phyloP scores from a whole-genome alignment of 2,113 vertebrate species.

The Stomatorhinus ivindoensis region DNA sequence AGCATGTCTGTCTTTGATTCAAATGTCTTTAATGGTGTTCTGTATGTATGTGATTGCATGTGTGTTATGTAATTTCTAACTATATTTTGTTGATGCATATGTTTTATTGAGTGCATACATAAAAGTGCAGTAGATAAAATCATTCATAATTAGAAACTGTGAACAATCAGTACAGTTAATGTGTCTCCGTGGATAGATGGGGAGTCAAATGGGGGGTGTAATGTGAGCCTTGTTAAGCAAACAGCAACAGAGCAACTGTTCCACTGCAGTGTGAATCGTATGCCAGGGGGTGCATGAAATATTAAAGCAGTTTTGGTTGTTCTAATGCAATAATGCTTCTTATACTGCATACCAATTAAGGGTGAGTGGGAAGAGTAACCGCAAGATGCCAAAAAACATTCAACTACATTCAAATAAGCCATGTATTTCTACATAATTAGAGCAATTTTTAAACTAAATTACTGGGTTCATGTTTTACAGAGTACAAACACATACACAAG shows the following conservation, averaged over 20 bases:
- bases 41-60: not conserved
- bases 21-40: not conserved
- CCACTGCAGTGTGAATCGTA: not conserved
- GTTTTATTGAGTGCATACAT: not conserved
- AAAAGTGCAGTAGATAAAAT: not conserved
- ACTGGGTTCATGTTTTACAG: not conserved
- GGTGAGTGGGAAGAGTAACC: not conserved
- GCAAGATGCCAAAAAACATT: not conserved
- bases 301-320: slow-evolving; percentile 13
- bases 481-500: not conserved
- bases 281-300: slow-evolving; percentile 17
- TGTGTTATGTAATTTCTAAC: not conserved
- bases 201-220: not conserved
- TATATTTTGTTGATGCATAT: not conserved
- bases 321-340: slow-evolving; percentile 13
- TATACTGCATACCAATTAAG: slow-evolving; percentile 11
- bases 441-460: not conserved
- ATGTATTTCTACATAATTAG: not conserved
- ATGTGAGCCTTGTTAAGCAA: not conserved
- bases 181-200: not conserved
- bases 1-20: not conserved
- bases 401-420: not conserved
- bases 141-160: slow-evolving; percentile 5
- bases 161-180: slow-evolving; percentile 11
- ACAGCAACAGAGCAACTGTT: not conserved